Evolutionary conservation across 2,888 invertebrate species (phyloP).

Genomic region (Agrochola lota): DNA sequence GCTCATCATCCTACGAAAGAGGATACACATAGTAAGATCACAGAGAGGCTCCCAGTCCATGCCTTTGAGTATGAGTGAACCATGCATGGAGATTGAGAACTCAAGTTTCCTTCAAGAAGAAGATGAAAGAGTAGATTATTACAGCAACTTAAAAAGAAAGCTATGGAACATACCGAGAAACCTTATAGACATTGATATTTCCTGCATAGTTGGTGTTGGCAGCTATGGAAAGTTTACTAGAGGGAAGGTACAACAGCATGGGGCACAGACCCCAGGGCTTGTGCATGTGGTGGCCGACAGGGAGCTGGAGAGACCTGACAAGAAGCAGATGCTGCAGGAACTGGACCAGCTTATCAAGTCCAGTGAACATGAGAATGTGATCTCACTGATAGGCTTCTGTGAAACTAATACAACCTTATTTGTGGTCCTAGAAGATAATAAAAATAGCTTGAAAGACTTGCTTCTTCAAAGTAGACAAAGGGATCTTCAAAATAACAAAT

Average conservation of each 20-base stretch:
- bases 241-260: conserved; percentile 92
- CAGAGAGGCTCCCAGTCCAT: conserved; percentile 88
- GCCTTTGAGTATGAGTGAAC: conserved; percentile 94
- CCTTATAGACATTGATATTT: conserved; percentile 93
- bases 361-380: conserved; percentile 93
- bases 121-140: conserved; percentile 92
- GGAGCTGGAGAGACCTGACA: conserved; percentile 88
- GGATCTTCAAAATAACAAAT: conserved; percentile 89
- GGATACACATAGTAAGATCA: conserved; percentile 85
- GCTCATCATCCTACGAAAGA: conserved; percentile 91
- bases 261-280: conserved; percentile 87
- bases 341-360: conserved; percentile 93
- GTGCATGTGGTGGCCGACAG: conserved; percentile 92
- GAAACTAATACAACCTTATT: conserved; percentile 94
- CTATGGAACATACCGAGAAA: conserved; percentile 94
- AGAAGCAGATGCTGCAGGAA: conserved; percentile 92
- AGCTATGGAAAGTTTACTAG: conserved; percentile 94
- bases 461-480: conserved; percentile 91
- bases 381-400: conserved; percentile 94
- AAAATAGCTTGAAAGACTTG: conserved; percentile 93
- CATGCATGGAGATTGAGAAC: conserved; percentile 95
- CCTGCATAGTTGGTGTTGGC: conserved; percentile 93
- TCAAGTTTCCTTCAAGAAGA: conserved; percentile 94
- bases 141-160: conserved; percentile 93
- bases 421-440: conserved; percentile 93